Percentiles rank a stretch among this genome's conserved stretches.
Conservation (phyloP, 2,113 vertebrate species). For the Edolisoma coerulescens region DNA sequence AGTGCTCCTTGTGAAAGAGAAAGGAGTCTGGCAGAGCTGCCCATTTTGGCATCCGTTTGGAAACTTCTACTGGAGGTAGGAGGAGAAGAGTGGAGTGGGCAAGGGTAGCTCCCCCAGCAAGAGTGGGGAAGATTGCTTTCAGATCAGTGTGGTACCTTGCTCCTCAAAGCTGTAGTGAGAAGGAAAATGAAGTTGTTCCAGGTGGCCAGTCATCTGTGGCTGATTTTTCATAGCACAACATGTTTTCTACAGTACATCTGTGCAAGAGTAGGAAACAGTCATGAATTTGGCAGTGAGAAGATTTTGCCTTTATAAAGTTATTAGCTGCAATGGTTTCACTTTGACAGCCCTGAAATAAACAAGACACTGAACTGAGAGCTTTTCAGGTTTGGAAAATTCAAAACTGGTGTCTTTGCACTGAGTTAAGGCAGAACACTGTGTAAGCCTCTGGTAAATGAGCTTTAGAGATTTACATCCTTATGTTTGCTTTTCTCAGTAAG, state of each 20-base stretch:
- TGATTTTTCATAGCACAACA: background rate
- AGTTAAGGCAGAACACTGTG: background rate
- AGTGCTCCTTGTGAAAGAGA: background rate
- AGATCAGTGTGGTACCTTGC: background rate
- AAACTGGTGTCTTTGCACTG: background rate
- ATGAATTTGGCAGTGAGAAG: background rate
- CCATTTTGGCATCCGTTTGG: background rate
- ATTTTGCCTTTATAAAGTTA: background rate
- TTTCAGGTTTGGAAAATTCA: background rate
- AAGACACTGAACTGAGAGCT: background rate
- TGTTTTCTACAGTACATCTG: background rate
- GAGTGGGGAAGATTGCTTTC: background rate
- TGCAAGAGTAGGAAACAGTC: background rate
- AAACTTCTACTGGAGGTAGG: background rate
- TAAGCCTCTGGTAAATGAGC: background rate
- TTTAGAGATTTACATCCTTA: background rate
- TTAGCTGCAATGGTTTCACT: background rate
- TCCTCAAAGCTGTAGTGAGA: background rate
- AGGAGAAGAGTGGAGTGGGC: accelerated
- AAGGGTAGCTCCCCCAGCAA: background rate
- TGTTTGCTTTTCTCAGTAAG: background rate
- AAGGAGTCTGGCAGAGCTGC: background rate
- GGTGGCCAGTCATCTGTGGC: background rate
- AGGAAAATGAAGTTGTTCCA: background rate
- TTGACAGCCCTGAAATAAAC: background rate